Conservation (phyloP, 64 coral and sea anemone species). For the Pocillopora damicornis region DNA sequence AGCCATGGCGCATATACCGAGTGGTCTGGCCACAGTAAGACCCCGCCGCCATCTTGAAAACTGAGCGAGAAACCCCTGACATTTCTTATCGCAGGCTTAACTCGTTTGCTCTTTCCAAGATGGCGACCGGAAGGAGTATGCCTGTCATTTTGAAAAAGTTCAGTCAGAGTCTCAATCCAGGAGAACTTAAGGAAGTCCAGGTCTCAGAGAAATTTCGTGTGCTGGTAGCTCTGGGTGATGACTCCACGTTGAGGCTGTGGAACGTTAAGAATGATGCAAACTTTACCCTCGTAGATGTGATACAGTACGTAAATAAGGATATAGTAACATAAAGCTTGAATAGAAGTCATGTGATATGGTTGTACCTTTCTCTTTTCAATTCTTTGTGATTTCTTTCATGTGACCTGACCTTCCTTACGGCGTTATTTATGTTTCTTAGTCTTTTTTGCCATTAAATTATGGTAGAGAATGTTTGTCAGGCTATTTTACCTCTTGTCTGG, state of each 20-base stretch:
- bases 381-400: too few relatives aligned
- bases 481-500: too few relatives aligned
- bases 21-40: too few relatives aligned
- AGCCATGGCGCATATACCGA: too few relatives aligned
- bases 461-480: too few relatives aligned
- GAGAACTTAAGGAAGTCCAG: conserved; percentile 10
- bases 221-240: conserved; percentile 40
- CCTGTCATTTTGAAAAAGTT: conserved; percentile 66
- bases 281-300: conserved; percentile 24
- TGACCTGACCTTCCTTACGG: too few relatives aligned
- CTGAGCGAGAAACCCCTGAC: too few relatives aligned
- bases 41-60: too few relatives aligned
- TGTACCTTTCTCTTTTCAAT: too few relatives aligned
- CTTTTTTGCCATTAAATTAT: too few relatives aligned
- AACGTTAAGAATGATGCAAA: conserved; percentile 33
- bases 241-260: conserved; percentile 30
- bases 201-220: conserved; percentile 49
- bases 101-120: conserved; percentile 16
- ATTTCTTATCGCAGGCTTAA: neutral
- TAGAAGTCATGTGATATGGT: too few relatives aligned
- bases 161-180: conserved; percentile 4
- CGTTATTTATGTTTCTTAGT: too few relatives aligned
- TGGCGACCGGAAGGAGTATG: conserved; percentile 53
- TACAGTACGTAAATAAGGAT: conserved; percentile 11
- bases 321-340: neutral